A percentile compares a stretch with the other conserved stretches of the same genome.
Evolutionary conservation across 2,797 vertebrate genomes (phyloP).

Genomic region (Chrysocyon brachyurus): DNA sequence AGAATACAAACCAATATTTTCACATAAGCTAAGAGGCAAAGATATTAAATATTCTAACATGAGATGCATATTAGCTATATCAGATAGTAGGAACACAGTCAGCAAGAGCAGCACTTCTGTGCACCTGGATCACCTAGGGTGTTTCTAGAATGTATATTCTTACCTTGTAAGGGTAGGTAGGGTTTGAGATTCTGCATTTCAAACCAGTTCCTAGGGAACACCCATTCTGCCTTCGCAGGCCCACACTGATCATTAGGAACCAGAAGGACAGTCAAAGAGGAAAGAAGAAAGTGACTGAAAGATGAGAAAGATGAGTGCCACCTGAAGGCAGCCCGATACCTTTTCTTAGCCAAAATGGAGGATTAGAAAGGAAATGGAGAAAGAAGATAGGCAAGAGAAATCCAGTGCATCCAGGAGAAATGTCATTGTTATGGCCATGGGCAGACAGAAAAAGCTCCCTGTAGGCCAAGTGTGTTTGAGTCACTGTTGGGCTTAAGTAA

Average conservation of each 20-base stretch:
- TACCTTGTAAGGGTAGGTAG: accelerated
- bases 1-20: not conserved
- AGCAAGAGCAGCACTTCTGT: not conserved
- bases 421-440: not conserved
- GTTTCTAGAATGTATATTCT: not conserved
- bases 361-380: not conserved
- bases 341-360: not conserved
- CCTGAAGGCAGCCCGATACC: not conserved
- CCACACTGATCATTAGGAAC: not conserved
- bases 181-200: not conserved
- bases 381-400: not conserved
- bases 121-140: not conserved
- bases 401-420: accelerated
- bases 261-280: not conserved
- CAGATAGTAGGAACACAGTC: not conserved
- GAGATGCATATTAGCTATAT: not conserved
- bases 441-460: not conserved
- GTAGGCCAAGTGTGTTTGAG: not conserved
- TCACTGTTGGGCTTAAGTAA: not conserved
- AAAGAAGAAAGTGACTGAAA: not conserved
- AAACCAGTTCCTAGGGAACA: not conserved
- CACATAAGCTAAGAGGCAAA: not conserved
- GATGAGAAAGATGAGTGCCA: too few species aligned
- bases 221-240: not conserved
- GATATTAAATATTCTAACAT: not conserved